Evolutionary conservation across 2,113 vertebrate species (phyloP).

Genomic region (Dicrurus megarhynchus): DNA sequence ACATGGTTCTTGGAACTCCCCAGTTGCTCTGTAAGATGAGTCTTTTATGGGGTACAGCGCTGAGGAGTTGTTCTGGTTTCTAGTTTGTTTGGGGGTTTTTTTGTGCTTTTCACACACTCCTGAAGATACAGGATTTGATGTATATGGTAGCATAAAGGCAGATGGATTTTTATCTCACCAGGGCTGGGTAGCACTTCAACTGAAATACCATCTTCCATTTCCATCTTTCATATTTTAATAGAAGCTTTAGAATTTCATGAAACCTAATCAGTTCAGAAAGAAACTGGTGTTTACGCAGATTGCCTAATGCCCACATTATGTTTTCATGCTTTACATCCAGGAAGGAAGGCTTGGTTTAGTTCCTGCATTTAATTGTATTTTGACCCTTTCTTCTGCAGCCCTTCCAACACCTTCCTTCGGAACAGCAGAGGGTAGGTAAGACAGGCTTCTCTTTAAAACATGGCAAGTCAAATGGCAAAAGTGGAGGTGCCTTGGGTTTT

Average conservation of each 20-base stretch:
- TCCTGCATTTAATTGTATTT: background rate
- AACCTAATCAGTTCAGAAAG: background rate
- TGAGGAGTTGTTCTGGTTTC: background rate
- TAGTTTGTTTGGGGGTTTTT: background rate
- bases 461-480: background rate
- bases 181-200: background rate
- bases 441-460: background rate
- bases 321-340: background rate
- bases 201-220: background rate
- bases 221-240: background rate
- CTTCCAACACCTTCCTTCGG: background rate
- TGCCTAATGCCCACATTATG: background rate
- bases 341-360: background rate
- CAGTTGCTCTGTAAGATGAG: background rate
- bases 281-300: background rate
- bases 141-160: background rate
- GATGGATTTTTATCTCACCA: background rate
- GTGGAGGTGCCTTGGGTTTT: background rate
- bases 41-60: background rate
- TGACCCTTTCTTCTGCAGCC: background rate
- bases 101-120: background rate
- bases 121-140: background rate
- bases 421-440: background rate
- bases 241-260: background rate
- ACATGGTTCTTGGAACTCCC: background rate